Evolutionary conservation across 1,140 invertebrate species (phyloP), one percentile per base, ranked within the genome.

Genomic region (Apolygus lucorum): DNA sequence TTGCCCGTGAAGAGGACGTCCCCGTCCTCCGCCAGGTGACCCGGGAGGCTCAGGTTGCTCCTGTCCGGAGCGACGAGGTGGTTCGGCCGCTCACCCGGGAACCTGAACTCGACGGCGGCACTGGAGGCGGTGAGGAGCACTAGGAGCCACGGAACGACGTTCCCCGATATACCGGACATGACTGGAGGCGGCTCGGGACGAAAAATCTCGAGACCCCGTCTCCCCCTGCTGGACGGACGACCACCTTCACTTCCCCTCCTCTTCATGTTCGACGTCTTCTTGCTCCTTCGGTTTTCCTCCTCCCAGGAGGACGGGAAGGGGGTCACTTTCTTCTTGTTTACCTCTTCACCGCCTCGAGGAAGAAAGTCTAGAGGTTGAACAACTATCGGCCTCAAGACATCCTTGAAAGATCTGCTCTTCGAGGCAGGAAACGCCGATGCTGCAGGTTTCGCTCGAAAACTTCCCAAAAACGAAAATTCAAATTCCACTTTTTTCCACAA

Each of bases 61-160:
- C 71, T 73, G 49, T 80, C 70, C 1, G 79, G 76, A 1, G 72
- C 27, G 71, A 42, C 1, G 68, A 69, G 0, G 64, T 70, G 1
- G 72, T 68, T 1, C 73, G 68, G 77, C 34, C 70, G 76, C 64
- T 65, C 70, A 42, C 68, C 71, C 69, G 17, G 70, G 62, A 64
- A 74, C 21, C 54, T 28, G 69, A 73, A 59, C 29, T 74, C 68
- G 62, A 71, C 68, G n/a, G 54, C 68, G 0, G n/a, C n/a, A n/a
- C n/a, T n/a, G n/a, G 70, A 71, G 0, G 66, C 68, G 52, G 67
- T 27, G 54, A 22, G 22, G 29, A 28, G 14, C 66, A 59, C 69
- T 21, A 66, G 27, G 21, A 66, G 8, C 21, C 27, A n/a, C 25
- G 29, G 49, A 21, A 62, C 22, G 63, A 34, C 68, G 62, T 34